phyloP scores from a whole-genome alignment of 2,888 invertebrate genomes.

The Empis livida region DNA sequence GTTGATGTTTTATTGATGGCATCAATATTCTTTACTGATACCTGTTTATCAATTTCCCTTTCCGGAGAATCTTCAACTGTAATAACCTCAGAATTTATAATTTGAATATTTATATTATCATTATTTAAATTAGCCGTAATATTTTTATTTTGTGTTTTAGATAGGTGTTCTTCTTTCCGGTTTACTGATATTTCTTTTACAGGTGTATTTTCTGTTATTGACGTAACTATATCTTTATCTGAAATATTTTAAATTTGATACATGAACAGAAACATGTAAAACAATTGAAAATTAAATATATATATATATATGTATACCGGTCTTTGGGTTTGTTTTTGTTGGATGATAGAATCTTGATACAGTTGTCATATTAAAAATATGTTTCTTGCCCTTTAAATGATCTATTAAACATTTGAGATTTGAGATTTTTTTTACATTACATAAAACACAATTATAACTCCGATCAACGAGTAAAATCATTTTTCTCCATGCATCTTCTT shows the following conservation, averaged over 20 bases:
- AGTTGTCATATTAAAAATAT: slow-evolving; percentile 17
- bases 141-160: not conserved
- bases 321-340: not conserved
- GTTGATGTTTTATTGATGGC: too few relatives aligned
- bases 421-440: not conserved
- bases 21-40: not conserved
- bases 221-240: too few relatives aligned
- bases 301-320: not conserved
- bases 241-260: too few relatives aligned
- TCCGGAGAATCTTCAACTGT: slow-evolving; percentile 7
- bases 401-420: slow-evolving; percentile 19
- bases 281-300: not conserved
- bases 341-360: slow-evolving; percentile 15
- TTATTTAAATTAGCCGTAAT: not conserved
- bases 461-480: not conserved
- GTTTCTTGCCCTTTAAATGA: slow-evolving; percentile 26
- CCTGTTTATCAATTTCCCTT: slow-evolving; percentile 2
- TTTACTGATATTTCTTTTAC: not conserved
- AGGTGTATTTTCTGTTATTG: not conserved
- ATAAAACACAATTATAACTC: not conserved
- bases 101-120: not conserved
- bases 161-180: not conserved
- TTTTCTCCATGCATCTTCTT: not conserved
- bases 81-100: not conserved
- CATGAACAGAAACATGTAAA: too few relatives aligned